Percentiles rank a stretch among this genome's conserved stretches.
phyloP scores from a whole-genome alignment of 2,113 vertebrate species.

The Athene cunicularia region DNA sequence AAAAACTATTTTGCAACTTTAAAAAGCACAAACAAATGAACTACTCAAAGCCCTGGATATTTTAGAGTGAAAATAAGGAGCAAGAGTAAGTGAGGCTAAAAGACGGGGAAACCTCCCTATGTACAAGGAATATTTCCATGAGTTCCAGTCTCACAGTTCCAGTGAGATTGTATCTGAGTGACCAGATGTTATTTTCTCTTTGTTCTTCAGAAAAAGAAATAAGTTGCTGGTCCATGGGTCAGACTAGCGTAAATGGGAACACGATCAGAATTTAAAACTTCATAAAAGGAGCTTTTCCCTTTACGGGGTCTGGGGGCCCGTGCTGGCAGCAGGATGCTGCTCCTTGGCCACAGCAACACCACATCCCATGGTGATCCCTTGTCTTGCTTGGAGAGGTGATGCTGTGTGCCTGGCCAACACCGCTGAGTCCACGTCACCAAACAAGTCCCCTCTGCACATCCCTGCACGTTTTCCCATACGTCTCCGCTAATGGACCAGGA shows the following conservation, averaged over 20 bases:
- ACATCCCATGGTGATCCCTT: rapidly evolving
- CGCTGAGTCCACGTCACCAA: rapidly evolving
- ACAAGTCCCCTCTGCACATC: rapidly evolving
- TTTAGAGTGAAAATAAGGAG: not conserved
- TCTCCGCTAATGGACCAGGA: not conserved
- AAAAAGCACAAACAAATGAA: not conserved
- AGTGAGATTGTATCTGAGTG: not conserved
- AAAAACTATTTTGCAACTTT: not conserved
- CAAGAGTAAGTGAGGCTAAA: not conserved
- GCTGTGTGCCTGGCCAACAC: not conserved
- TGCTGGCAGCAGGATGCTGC: not conserved
- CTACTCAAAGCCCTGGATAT: not conserved
- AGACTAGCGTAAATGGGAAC: not conserved
- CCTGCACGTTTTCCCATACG: rapidly evolving
- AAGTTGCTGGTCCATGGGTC: not conserved
- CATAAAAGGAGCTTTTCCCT: not conserved
- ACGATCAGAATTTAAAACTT: not conserved
- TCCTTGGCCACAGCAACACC: not conserved
- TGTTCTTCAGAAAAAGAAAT: not conserved
- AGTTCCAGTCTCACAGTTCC: not conserved
- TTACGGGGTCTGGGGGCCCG: rapidly evolving
- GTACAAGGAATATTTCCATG: not conserved
- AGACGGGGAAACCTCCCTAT: not conserved
- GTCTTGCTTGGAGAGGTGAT: not conserved
- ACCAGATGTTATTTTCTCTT: not conserved